phyloP scores from a whole-genome alignment of 2,113 vertebrate genomes.

The Sterna hirundo region DNA sequence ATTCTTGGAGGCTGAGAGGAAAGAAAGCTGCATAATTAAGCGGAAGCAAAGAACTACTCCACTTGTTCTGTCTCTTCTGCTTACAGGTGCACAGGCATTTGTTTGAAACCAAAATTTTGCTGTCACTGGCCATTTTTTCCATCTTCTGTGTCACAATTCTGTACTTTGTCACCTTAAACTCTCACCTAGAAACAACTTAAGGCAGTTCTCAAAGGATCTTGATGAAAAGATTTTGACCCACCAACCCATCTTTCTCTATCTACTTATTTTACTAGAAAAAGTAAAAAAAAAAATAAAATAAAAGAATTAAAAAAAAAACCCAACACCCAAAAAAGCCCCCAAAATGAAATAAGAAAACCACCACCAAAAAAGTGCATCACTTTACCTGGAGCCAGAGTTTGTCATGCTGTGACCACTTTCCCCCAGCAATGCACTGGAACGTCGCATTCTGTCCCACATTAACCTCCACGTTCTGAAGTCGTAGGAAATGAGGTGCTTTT shows the following conservation, averaged over 20 bases:
- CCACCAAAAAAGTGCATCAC: accelerated
- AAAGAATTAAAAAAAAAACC: too few species aligned
- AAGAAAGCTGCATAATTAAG: not conserved
- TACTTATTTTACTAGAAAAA: not conserved
- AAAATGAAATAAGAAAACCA: too few species aligned
- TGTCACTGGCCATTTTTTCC: not conserved
- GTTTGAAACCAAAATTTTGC: not conserved
- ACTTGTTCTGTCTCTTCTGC: not conserved
- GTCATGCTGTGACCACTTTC: conserved; percentile 97
- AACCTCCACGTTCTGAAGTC: conserved; percentile 96
- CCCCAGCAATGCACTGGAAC: conserved; percentile 95
- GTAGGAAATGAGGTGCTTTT: conserved; percentile 96
- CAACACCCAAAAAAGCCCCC: accelerated
- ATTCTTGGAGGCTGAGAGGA: not conserved
- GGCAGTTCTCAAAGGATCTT: not conserved
- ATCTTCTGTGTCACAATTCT: not conserved
- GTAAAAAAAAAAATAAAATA: not conserved
- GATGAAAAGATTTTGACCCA: not conserved
- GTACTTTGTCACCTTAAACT: not conserved
- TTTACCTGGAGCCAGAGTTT: conserved; percentile 93
- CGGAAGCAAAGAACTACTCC: not conserved
- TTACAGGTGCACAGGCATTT: accelerated
- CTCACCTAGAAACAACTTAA: not conserved
- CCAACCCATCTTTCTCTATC: not conserved
- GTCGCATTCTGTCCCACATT: conserved; percentile 97